Conservation (phyloP, 2,888 invertebrate genomes). For the Drosophila dives region DNA sequence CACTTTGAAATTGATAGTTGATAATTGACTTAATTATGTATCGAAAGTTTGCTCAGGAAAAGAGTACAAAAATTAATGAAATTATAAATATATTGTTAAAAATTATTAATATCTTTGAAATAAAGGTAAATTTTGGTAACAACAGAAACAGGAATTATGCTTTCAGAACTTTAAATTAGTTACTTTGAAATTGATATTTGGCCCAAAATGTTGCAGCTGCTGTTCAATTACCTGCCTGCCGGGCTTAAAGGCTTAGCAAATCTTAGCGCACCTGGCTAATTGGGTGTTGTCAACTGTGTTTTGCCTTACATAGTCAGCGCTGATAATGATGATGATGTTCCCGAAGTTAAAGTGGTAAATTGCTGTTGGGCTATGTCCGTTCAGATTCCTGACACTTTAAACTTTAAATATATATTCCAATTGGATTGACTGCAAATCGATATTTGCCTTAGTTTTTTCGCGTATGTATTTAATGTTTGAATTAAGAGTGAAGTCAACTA, state of each 20-base stretch:
- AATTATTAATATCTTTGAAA: background rate
- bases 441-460: background rate
- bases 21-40: background rate
- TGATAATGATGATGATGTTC: background rate
- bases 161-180: conserved; percentile 1
- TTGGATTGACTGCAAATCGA: background rate
- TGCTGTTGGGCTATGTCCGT: background rate
- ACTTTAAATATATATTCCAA: background rate
- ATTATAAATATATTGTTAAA: background rate
- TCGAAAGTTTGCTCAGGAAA: background rate
- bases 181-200: conserved; percentile 5
- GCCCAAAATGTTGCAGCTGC: conserved; percentile 11
- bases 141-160: background rate
- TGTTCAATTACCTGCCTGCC: conserved; percentile 23
- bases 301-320: background rate
- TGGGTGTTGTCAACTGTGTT: conserved; percentile 24
- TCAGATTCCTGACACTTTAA: background rate
- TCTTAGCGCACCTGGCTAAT: conserved; percentile 39
- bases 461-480: background rate
- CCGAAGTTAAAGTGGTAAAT: background rate
- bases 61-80: background rate
- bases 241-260: conserved; percentile 18
- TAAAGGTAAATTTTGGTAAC: background rate
- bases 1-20: conserved; percentile 1
- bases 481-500: conserved; percentile 18